These are phyloP conservation scores for Cyphomyrus discorhynchus DNA, from an alignment of 2,113 vertebrate species.

Conservation along the genomic window DNA sequence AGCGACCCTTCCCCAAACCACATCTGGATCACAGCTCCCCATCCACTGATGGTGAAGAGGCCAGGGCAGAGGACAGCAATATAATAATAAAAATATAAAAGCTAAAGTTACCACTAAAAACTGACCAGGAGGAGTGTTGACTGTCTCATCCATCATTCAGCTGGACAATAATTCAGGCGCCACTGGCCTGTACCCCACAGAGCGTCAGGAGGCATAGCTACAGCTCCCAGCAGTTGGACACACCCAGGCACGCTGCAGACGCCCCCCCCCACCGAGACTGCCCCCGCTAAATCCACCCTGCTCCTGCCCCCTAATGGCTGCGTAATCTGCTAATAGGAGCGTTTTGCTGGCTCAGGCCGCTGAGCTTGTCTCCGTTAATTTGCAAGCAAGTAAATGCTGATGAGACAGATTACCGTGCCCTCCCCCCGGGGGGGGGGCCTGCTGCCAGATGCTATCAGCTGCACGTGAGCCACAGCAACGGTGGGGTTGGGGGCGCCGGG, in stretches of 20 bases:
- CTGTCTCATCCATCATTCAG: background rate
- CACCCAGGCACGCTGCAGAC: background rate
- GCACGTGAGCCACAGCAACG: background rate
- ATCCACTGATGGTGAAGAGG: background rate
- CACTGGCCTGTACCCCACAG: background rate
- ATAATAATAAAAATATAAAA: background rate
- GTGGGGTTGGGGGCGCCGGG: too few species aligned
- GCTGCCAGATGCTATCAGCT: slow-evolving; percentile 34
- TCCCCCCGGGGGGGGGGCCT: slow-evolving; percentile 48
- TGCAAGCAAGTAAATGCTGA: slow-evolving; percentile 69
- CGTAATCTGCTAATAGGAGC: slow-evolving; percentile 34
- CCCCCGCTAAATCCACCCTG: background rate
- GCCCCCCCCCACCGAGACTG: background rate
- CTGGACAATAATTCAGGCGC: background rate
- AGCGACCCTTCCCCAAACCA: background rate
- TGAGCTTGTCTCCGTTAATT: slow-evolving; percentile 68
- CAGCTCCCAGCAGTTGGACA: background rate
- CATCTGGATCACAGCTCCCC: background rate
- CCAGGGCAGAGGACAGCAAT: background rate
- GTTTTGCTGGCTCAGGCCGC: slow-evolving; percentile 61
- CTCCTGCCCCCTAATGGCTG: slow-evolving; percentile 15
- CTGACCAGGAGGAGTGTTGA: background rate
- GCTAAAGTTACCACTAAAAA: background rate
- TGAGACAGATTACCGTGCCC: slow-evolving; percentile 70
- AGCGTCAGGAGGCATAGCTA: background rate